Percentiles rank a stretch among this genome's conserved stretches.
Conservation (phyloP, 2,113 vertebrate species). For the Nerophis ophidion region DNA sequence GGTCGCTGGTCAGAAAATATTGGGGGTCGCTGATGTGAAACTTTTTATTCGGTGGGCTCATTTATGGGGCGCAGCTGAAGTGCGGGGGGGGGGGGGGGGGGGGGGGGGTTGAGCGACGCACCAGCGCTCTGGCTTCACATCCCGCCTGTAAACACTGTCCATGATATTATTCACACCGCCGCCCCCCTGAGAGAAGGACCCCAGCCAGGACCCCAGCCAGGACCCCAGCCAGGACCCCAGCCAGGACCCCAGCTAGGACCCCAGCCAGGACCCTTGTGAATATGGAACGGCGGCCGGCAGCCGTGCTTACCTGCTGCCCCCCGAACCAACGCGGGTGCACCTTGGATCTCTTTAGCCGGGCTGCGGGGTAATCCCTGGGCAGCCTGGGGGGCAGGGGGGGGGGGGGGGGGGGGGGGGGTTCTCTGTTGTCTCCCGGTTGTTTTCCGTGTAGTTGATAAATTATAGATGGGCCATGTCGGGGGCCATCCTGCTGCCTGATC, state of each 20-base stretch:
- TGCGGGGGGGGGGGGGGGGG: constrained; percentile 62
- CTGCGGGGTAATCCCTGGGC: constrained; percentile 72
- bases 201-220: constrained; percentile 56
- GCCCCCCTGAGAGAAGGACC: constrained; percentile 68
- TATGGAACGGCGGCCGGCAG: constrained; percentile 71
- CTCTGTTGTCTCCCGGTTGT: constrained; percentile 86
- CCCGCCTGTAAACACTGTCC: constrained; percentile 74
- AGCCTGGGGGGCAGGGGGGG: constrained; percentile 58
- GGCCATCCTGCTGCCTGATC: constrained; percentile 82
- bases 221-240: constrained; percentile 58
- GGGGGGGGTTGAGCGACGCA: constrained; percentile 64
- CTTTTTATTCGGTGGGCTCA: constrained; percentile 64
- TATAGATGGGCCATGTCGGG: constrained; percentile 96
- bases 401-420: constrained; percentile 59
- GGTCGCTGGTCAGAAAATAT: constrained; percentile 15
- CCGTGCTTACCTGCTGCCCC: constrained; percentile 69
- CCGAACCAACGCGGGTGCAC: constrained; percentile 55
- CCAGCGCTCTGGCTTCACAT: constrained; percentile 70
- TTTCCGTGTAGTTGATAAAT: constrained; percentile 96
- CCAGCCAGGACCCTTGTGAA: constrained; percentile 68
- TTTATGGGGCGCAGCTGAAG: constrained; percentile 72
- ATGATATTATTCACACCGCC: constrained; percentile 73
- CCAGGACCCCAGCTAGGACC: constrained; percentile 60
- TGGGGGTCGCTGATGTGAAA: constrained; percentile 31
- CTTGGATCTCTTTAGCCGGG: constrained; percentile 71